A percentile compares a stretch with the other conserved stretches of the same genome.
Conservation (phyloP, 2,113 vertebrate genomes). For the Gallinago media region DNA sequence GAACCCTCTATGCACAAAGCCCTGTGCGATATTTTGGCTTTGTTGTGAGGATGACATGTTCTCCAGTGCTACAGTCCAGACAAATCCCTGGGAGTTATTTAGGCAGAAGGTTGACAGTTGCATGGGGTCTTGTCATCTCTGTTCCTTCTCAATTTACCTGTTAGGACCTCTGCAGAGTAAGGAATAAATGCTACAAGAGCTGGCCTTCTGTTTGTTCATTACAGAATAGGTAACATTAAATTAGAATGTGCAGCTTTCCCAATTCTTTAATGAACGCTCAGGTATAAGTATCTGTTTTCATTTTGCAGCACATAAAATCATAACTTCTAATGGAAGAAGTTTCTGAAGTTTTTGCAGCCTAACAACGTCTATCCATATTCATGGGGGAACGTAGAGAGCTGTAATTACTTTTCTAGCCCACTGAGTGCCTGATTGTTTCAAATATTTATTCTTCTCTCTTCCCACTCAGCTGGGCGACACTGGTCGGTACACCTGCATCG, state of each 20-base stretch:
- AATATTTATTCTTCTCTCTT: slow-evolving; percentile 56
- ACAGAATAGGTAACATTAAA: not conserved
- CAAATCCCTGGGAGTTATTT: not conserved
- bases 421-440: slow-evolving; percentile 60
- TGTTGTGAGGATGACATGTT: not conserved
- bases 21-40: not conserved
- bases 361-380: slow-evolving; percentile 31
- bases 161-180: not conserved
- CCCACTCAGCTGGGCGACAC: slow-evolving; percentile 89
- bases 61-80: not conserved
- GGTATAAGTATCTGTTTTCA: not conserved
- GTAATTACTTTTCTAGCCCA: slow-evolving; percentile 68
- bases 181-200: not conserved
- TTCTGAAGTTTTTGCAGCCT: slow-evolving; percentile 18
- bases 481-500: slow-evolving; percentile 93
- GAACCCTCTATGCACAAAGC: not conserved
- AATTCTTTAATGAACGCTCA: not conserved
- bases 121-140: not conserved
- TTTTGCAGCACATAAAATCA: not conserved
- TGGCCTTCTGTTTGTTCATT: not conserved
- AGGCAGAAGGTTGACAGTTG: not conserved
- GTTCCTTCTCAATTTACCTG: not conserved
- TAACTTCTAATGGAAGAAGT: not conserved
- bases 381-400: not conserved
- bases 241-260: not conserved